These are phyloP conservation scores for Augochlorella aurata DNA, from an alignment of 2,888 invertebrate species.

Conservation along the genomic window DNA sequence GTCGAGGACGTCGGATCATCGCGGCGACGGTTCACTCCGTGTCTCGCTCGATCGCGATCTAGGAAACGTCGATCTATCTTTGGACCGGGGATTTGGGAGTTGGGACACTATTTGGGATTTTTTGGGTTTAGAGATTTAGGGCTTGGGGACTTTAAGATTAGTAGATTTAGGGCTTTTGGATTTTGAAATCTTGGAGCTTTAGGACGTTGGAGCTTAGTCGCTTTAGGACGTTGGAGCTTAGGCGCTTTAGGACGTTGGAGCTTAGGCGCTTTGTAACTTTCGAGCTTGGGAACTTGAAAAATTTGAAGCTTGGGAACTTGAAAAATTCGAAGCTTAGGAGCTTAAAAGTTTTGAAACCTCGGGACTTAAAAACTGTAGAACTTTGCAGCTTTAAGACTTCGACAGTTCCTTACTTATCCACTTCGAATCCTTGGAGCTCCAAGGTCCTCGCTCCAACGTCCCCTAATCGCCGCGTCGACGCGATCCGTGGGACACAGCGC, in stretches of 20 bases:
- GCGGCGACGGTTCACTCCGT: neutral
- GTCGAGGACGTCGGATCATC: slow-evolving; percentile 3
- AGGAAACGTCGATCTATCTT: neutral
- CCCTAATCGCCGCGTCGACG: neutral
- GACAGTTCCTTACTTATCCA: neutral
- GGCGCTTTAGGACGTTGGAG: neutral
- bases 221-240: neutral
- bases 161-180: neutral
- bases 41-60: neutral
- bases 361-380: too few relatives aligned
- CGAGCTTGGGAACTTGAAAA: neutral
- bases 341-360: neutral
- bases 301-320: neutral
- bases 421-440: neutral
- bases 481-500: neutral
- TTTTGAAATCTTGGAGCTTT: neutral
- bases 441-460: neutral
- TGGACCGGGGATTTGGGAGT: neutral
- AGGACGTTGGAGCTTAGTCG: neutral
- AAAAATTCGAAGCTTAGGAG: neutral
- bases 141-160: neutral
- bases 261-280: neutral
- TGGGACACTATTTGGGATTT: too few relatives aligned
- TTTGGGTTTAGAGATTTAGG: neutral
- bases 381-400: neutral